Conservation (phyloP, 2,888 invertebrate genomes). For the Camptogramma bilineatum region DNA sequence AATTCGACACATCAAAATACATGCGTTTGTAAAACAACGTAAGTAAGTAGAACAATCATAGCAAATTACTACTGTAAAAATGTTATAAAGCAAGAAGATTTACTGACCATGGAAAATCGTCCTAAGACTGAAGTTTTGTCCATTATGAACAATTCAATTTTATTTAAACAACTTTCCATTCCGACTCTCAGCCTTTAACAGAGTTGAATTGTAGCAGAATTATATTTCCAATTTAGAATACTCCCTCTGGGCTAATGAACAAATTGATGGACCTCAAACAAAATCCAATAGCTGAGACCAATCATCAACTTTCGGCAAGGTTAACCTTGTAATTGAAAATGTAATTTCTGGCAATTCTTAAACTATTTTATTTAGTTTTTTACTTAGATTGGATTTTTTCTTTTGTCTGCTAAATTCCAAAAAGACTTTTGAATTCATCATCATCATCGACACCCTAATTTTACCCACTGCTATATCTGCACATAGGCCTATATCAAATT, state of each 20-base stretch:
- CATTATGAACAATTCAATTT: conserved; percentile 1
- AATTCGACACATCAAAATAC: too few species aligned
- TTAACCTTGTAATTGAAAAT: conserved; percentile 22
- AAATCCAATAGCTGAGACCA: conserved; percentile 34
- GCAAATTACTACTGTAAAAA: too few species aligned
- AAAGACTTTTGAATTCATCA: too few species aligned
- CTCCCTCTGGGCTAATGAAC: conserved; percentile 34
- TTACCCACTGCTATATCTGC: too few species aligned
- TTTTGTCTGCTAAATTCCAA: too few species aligned
- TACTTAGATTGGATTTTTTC: too few species aligned
- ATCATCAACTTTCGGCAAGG: conserved; percentile 31
- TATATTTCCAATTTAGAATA: conserved; percentile 39
- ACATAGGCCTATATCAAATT: too few species aligned
- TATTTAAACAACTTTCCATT: conserved; percentile 15
- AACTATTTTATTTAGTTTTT: background rate
- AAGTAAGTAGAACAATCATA: too few species aligned
- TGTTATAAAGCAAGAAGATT: too few species aligned
- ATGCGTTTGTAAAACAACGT: too few species aligned
- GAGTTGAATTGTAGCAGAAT: conserved; percentile 33
- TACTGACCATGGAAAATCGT: background rate
- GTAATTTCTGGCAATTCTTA: conserved; percentile 1
- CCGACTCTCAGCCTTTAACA: conserved; percentile 1
- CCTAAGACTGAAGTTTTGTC: background rate
- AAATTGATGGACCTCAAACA: conserved; percentile 36
- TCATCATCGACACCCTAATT: too few species aligned